Evolutionary conservation across 2,797 vertebrate genomes (phyloP).

Genomic region (Microhierax caerulescens): DNA sequence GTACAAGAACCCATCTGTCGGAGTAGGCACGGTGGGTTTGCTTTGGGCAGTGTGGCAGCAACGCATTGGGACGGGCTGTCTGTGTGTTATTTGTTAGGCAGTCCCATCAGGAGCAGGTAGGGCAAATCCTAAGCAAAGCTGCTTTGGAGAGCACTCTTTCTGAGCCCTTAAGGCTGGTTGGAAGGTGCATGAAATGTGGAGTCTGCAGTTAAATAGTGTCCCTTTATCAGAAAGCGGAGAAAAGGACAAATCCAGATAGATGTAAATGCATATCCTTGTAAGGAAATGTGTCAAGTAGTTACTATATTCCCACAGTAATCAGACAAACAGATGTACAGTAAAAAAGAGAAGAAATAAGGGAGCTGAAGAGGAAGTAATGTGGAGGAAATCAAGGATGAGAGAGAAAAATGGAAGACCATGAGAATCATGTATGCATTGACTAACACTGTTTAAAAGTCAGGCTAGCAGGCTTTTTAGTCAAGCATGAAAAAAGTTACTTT

Average conservation of each 20-base stretch:
- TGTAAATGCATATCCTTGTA: not conserved
- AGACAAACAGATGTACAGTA: not conserved
- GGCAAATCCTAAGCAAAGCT: not conserved
- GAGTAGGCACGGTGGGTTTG: not conserved
- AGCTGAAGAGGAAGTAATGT: not conserved
- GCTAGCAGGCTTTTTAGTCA: not conserved
- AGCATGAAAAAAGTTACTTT: not conserved
- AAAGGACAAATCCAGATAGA: not conserved
- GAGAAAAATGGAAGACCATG: not conserved
- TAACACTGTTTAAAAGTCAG: not conserved
- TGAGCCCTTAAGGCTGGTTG: not conserved
- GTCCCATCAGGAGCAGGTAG: not conserved
- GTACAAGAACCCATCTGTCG: not conserved
- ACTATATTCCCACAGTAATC: not conserved
- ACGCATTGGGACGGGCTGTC: not conserved
- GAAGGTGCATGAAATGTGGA: not conserved
- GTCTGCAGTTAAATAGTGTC: not conserved
- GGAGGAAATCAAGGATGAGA: not conserved
- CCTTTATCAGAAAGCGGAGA: not conserved
- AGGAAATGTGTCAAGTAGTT: not conserved
- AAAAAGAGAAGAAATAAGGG: not conserved
- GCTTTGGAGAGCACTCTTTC: not conserved
- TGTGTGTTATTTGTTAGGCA: not conserved
- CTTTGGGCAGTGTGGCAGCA: not conserved
- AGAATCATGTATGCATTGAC: not conserved